Conservation (phyloP, 2,113 vertebrate species). For the Charina bottae region DNA sequence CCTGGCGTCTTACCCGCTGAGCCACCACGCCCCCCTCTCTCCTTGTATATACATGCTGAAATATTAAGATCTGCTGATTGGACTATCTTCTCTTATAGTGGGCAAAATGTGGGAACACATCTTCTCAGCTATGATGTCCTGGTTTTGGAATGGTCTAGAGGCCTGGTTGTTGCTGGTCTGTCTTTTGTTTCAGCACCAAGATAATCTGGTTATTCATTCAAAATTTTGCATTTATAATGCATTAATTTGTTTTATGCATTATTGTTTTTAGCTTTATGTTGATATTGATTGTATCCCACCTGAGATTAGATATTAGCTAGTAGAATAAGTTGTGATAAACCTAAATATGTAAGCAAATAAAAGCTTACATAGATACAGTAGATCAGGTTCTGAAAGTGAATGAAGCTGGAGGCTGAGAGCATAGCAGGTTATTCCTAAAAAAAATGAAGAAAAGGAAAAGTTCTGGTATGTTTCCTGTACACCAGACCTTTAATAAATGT, state of each 20-base stretch:
- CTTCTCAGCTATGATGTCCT: too few species aligned
- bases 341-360: neutral
- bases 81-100: too few species aligned
- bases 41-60: too few species aligned
- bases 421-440: neutral
- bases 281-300: neutral
- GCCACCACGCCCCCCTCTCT: too few species aligned
- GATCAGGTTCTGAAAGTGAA: neutral
- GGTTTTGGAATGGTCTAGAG: too few species aligned
- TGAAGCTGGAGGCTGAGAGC: neutral
- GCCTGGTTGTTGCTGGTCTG: too few species aligned
- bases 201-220: too few species aligned
- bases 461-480: neutral
- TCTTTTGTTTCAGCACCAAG: too few species aligned
- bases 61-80: too few species aligned
- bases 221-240: too few species aligned
- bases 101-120: too few species aligned
- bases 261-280: neutral
- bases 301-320: neutral
- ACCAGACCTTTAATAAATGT: neutral
- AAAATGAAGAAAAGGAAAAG: neutral
- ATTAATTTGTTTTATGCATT: neutral
- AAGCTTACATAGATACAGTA: neutral
- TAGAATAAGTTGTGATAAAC: neutral
- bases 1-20: too few species aligned